phyloP scores from a whole-genome alignment of 2,797 vertebrate species.

The Anguilla anguilla region DNA sequence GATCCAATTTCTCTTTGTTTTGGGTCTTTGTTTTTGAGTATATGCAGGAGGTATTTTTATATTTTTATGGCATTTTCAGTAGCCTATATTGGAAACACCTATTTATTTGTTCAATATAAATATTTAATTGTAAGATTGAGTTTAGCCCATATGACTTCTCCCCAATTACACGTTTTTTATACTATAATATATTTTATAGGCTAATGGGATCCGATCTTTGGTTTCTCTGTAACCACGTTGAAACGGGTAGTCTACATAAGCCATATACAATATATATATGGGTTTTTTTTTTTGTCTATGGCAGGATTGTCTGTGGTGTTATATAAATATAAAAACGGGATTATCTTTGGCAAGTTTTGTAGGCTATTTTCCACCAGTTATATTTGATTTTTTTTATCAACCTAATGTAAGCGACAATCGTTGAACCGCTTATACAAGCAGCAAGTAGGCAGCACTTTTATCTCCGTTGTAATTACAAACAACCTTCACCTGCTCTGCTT shows the following conservation, averaged over 20 bases:
- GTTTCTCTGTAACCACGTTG: not conserved
- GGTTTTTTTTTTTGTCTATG: not conserved
- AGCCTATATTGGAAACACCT: not conserved
- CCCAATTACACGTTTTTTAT: not conserved
- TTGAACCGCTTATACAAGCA: not conserved
- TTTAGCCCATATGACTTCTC: not conserved
- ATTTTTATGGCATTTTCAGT: too few species aligned
- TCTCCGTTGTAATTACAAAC: not conserved
- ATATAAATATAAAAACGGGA: not conserved
- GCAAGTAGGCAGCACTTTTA: not conserved
- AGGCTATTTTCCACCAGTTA: not conserved
- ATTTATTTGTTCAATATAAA: not conserved
- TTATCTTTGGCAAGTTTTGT: not conserved
- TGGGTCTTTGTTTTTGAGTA: not conserved
- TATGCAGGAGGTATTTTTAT: not conserved
- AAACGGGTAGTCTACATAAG: not conserved
- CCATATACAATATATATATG: not conserved
- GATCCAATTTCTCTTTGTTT: not conserved
- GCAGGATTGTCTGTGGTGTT: not conserved
- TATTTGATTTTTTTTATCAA: not conserved
- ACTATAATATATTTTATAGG: not conserved
- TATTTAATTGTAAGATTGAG: not conserved
- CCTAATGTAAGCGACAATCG: not conserved
- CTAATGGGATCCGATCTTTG: not conserved
- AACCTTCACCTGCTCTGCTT: slow-evolving; percentile 19